Conservation (phyloP, 1,140 invertebrate genomes). For the Coptotermes formosanus region DNA sequence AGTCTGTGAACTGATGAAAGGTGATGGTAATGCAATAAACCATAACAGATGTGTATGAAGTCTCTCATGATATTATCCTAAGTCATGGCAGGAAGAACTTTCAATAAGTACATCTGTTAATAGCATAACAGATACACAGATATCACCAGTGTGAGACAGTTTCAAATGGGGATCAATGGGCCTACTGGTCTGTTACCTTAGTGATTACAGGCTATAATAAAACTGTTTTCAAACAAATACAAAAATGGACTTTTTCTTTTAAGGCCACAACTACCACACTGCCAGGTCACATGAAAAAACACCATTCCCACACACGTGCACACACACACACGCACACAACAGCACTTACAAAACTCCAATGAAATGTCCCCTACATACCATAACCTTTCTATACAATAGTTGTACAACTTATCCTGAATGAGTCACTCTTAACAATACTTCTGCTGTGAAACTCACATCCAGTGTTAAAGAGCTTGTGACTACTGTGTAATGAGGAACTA, state of each 20-base stretch:
- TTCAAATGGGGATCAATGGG: background rate
- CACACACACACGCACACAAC: background rate
- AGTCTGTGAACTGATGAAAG: background rate
- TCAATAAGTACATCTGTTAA: background rate
- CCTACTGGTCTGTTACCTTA: background rate
- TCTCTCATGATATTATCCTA: background rate
- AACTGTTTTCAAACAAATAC: slow-evolving; percentile 11
- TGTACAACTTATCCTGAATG: background rate
- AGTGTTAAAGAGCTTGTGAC: background rate
- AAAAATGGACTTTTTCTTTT: slow-evolving; percentile 1
- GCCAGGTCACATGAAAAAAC: slow-evolving; percentile 3
- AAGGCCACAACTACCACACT: background rate
- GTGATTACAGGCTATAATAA: background rate
- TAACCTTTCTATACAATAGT: background rate
- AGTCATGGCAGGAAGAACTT: slow-evolving; percentile 2
- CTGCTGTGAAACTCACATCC: background rate
- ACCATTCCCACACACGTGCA: background rate
- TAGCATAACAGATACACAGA: background rate
- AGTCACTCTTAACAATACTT: background rate
- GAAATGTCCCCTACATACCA: background rate
- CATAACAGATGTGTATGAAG: background rate
- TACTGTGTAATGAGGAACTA: background rate
- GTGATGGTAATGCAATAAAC: slow-evolving; percentile 1
- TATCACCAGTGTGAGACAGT: background rate
- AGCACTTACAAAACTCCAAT: background rate